Evolutionary conservation across 2,797 vertebrate species (phyloP), one percentile per base, ranked within the genome.

Genomic region (Sylvia borin): DNA sequence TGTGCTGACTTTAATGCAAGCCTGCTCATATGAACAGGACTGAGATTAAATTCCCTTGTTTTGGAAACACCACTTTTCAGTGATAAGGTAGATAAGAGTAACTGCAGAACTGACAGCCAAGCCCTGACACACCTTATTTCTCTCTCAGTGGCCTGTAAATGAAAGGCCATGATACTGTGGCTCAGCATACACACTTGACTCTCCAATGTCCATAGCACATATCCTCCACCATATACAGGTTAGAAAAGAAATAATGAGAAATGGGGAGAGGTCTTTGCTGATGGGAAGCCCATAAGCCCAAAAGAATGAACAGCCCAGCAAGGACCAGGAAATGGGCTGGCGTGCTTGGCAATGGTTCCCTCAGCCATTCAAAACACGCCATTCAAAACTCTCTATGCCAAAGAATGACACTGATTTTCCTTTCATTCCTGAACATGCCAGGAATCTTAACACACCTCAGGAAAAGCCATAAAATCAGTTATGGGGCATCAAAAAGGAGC

Each of bases 371-470:
- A 45, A 45, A 45, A 45, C 43, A 45, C 10, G 43, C 20, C 43
- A 45, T 45, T 45, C 47, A 48, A 48, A 48, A 48, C 47, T 48
- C 47, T 48, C 47, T 25, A 48, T 48, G 47, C 24, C 47, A 48
- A 48, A 48, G 47, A 48, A 48, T 25, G 13, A 48, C 47, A 25
- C 47, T 48, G 24, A 48, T 48, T 48, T 48, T 48, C 47, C 47
- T 25, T 48, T 48, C 24, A 48, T 14, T 48, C 47, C 24, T 14
- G 47, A 19, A 43, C 1, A 6, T 0, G 1, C 8, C 0, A 0
- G 16, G 53, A 83, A 82, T 57, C 25, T 45, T 51, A 83, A 51
- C 0, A 0, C 8, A 26, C 38, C 20, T 50, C 67, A 71, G 34
- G 38, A 86, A 72, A 88, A 79, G 19, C 18, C 55, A 78, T 31